Base-by-base conservation (phyloP, 92 coral and sea anemone genomes). In the Porites divaricata region DNA sequence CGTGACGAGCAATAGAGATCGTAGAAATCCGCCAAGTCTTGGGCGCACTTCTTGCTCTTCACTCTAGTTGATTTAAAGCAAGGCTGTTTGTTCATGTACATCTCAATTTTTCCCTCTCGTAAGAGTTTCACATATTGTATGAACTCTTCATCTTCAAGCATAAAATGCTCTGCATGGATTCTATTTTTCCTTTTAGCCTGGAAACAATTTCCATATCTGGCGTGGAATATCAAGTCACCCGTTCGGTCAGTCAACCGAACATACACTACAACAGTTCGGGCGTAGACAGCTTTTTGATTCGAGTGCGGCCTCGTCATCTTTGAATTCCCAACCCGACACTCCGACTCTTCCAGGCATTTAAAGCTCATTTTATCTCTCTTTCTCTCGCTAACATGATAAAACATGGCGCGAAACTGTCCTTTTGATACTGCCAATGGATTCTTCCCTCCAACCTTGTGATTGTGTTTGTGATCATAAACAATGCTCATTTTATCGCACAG, bases 41-140 rank as follows among this genome's bases (percentile, higher is more conserved):
- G 63, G 0, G 86, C 86, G 25, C 86, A 82, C 54, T 82, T 67
- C 45, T 70, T 80, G n/a, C 15, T 57, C 76, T 69, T 70, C 9
- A 80, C 57, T 2, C 45, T 12, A 0, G 86, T 82, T 72, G 86
- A 82, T 17, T 62, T 71, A 24, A 57, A 82, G 79, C 86, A 82
- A 49, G 86, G 86, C 53, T 72, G 79, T 49, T 81, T 82, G 64
- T 82, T 82, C 86, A 82, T 82, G 63, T 10, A 82, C 24, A 82
- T 22, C 9, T 0, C 25, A 16, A 82, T 73, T 3, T 49, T 71
- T n/a, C 86, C 86, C 4, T 73, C 64, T 1, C 62, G 57, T 11
- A 80, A 67, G n/a, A 54, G 0, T 19, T 26, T 41, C 21, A 80
- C 59, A 59, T 69, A 69, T 41, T 50, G n/a, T 15, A 52, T 50